phyloP scores from a whole-genome alignment of 2,113 vertebrate species.

The Hydrochoerus hydrochaeris region DNA sequence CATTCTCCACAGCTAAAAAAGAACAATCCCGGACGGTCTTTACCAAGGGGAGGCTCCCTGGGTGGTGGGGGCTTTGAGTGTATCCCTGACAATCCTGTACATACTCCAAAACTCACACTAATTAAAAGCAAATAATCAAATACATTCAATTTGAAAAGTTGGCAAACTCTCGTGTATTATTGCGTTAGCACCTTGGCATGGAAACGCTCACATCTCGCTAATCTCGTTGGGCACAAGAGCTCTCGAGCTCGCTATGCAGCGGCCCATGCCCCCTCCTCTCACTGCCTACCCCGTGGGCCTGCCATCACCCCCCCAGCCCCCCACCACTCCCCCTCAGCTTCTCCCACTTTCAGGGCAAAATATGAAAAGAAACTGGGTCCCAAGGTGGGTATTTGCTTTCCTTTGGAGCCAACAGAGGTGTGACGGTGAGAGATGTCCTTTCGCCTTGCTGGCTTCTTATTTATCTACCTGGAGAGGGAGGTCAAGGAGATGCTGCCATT shows the following conservation, averaged over 20 bases:
- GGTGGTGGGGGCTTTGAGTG: constrained; percentile 86
- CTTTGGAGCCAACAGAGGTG: neutral
- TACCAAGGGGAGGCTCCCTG: constrained; percentile 81
- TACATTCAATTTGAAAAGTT: constrained; percentile 93
- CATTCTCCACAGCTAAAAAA: constrained; percentile 88
- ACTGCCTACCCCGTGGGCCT: constrained; percentile 6
- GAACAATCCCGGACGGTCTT: constrained; percentile 86
- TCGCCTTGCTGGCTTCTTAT: neutral
- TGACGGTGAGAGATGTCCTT: neutral
- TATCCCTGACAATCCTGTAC: constrained; percentile 91
- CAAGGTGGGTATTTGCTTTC: constrained; percentile 41
- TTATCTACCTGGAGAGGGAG: neutral
- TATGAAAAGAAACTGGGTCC: neutral
- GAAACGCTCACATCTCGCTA: constrained; percentile 87
- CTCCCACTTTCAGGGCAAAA: constrained; percentile 65
- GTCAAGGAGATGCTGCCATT: constrained; percentile 17
- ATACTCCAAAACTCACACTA: constrained; percentile 92
- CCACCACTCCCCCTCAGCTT: neutral
- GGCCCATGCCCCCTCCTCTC: constrained; percentile 68
- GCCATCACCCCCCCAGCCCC: constrained; percentile 23
- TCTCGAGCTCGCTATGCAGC: constrained; percentile 84
- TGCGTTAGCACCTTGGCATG: constrained; percentile 92
- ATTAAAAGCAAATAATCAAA: constrained; percentile 94
- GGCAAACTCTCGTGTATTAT: constrained; percentile 90
- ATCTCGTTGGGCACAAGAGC: constrained; percentile 90